phyloP scores from a whole-genome alignment of 2,113 vertebrate genomes.

The Cisticola juncidis region DNA sequence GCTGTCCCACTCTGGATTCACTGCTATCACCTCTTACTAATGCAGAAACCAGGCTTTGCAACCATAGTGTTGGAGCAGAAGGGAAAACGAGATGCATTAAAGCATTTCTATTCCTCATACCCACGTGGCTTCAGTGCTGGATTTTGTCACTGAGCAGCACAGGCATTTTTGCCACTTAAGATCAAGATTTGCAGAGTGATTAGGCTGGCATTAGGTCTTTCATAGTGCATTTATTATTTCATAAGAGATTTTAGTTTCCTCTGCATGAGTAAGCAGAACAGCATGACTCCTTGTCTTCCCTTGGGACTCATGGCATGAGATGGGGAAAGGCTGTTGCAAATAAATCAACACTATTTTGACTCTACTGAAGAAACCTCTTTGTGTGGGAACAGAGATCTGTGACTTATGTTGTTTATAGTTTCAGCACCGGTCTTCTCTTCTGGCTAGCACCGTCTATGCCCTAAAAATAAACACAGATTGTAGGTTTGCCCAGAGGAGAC shows the following conservation, averaged over 20 bases:
- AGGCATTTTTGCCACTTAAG: background rate
- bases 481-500: background rate
- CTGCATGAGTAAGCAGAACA: slow-evolving; percentile 9
- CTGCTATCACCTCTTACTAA: background rate
- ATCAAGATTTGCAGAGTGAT: background rate
- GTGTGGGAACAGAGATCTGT: background rate
- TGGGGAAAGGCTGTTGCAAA: background rate
- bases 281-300: background rate
- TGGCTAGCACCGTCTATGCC: background rate
- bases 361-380: background rate
- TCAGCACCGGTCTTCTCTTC: background rate
- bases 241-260: background rate
- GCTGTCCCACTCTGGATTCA: background rate
- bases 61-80: background rate
- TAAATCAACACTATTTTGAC: background rate
- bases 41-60: background rate
- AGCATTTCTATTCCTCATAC: background rate
- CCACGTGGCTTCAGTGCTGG: background rate
- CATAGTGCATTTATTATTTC: background rate
- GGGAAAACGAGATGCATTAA: accelerated
- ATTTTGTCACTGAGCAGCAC: background rate
- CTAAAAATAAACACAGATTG: background rate
- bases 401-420: background rate
- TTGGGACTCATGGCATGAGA: background rate
- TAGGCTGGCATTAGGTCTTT: slow-evolving; percentile 16